A percentile compares a stretch with the other conserved stretches of the same genome.
phyloP scores from a whole-genome alignment of 2,888 invertebrate species.

The Steromphala cineraria region DNA sequence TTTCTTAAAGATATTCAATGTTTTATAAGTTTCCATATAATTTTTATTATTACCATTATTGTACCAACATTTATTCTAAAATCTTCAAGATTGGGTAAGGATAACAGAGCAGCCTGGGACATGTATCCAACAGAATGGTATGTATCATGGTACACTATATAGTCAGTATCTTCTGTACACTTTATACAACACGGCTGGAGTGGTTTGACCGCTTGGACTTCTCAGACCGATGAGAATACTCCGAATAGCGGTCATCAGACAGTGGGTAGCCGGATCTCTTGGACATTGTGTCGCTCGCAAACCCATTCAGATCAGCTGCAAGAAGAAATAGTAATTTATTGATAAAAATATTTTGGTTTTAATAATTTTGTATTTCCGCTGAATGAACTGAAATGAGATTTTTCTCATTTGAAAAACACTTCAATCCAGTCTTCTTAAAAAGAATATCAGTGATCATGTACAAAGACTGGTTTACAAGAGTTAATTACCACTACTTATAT shows the following conservation, averaged over 20 bases:
- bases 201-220: conserved; percentile 43
- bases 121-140: too few relatives aligned
- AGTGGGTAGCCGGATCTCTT: conserved; percentile 30
- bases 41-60: too few relatives aligned
- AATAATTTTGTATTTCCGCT: neutral
- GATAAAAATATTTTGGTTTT: neutral
- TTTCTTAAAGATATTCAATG: too few relatives aligned
- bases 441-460: too few relatives aligned
- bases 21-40: too few relatives aligned
- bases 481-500: too few relatives aligned
- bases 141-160: neutral
- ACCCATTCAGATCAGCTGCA: conserved; percentile 27
- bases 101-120: too few relatives aligned
- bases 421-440: too few relatives aligned
- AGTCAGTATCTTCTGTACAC: neutral
- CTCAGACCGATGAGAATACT: conserved; percentile 41
- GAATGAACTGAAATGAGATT: neutral
- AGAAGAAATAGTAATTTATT: neutral
- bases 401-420: too few relatives aligned
- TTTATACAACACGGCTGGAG: conserved; percentile 20
- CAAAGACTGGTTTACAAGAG: too few relatives aligned
- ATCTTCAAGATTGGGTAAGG: too few relatives aligned
- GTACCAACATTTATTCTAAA: too few relatives aligned
- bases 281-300: conserved; percentile 34
- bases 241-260: conserved; percentile 41